A percentile compares a stretch with the other conserved stretches of the same genome.
These are phyloP conservation scores for Leptopilina boulardi DNA, from an alignment of 1,140 invertebrate species.

Conservation along the genomic window DNA sequence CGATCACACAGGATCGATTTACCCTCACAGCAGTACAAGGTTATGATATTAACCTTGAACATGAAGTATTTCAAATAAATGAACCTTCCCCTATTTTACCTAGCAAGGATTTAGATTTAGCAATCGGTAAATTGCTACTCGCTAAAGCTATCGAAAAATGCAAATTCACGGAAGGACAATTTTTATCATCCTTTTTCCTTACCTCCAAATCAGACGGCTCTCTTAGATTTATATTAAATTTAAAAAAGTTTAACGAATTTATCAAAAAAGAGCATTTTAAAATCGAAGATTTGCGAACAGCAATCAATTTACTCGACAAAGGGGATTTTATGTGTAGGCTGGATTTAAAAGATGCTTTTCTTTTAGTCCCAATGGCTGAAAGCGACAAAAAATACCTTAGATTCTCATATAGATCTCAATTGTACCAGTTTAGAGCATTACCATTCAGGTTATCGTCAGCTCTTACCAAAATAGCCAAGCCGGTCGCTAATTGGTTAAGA, in stretches of 20 bases:
- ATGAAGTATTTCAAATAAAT: neutral
- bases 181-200: neutral
- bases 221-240: neutral
- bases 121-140: neutral
- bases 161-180: neutral
- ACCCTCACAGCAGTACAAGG: neutral
- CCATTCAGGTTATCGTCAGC: neutral
- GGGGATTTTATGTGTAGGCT: neutral
- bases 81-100: neutral
- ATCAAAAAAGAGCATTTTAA: neutral
- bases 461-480: no score
- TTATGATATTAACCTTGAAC: neutral
- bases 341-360: neutral
- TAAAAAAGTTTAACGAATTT: neutral
- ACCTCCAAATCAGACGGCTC: neutral
- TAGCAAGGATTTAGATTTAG: neutral
- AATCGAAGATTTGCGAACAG: neutral
- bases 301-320: neutral
- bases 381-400: neutral
- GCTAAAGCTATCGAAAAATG: neutral
- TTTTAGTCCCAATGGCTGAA: no score
- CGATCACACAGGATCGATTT: neutral
- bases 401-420: neutral
- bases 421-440: neutral
- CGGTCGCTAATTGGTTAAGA: no score